A percentile compares a stretch with the other conserved stretches of the same genome.
Evolutionary conservation across 2,113 vertebrate genomes (phyloP).

Genomic region (Bujurquina vittata): DNA sequence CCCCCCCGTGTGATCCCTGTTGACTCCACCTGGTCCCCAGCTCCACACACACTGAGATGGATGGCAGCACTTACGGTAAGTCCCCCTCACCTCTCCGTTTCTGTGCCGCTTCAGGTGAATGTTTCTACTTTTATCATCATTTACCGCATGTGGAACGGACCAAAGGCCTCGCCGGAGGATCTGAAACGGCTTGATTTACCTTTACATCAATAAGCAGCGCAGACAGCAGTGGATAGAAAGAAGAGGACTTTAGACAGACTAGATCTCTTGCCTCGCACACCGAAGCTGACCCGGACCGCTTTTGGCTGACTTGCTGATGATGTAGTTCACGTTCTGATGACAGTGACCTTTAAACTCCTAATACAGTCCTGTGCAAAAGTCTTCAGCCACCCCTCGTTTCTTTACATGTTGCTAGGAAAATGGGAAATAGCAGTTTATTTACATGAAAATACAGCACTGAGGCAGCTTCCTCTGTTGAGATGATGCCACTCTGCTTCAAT

Average conservation of each 20-base stretch:
- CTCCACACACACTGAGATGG: conserved; percentile 50
- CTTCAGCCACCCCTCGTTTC: not conserved
- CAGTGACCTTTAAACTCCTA: not conserved
- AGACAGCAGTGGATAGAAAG: not conserved
- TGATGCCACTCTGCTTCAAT: not conserved
- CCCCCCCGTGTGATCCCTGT: conserved; percentile 16
- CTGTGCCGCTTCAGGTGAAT: too few species aligned
- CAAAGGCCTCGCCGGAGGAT: not conserved
- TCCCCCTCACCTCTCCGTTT: not conserved
- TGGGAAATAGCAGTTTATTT: not conserved
- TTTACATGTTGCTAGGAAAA: not conserved
- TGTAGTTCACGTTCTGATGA: not conserved
- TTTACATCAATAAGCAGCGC: not conserved
- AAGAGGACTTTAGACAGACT: not conserved
- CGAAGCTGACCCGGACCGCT: not conserved
- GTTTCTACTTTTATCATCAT: not conserved
- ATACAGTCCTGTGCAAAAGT: not conserved
- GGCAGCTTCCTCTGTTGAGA: not conserved
- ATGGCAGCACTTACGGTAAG: conserved; percentile 70
- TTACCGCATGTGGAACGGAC: not conserved
- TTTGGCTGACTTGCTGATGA: not conserved
- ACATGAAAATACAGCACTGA: too few species aligned
- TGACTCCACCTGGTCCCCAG: conserved; percentile 44
- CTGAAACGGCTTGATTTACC: not conserved
- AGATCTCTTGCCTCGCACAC: not conserved